Evolutionary conservation across 2,888 invertebrate species (phyloP), one percentile per base, ranked within the genome.

Genomic region (Drosophila meridiana): DNA sequence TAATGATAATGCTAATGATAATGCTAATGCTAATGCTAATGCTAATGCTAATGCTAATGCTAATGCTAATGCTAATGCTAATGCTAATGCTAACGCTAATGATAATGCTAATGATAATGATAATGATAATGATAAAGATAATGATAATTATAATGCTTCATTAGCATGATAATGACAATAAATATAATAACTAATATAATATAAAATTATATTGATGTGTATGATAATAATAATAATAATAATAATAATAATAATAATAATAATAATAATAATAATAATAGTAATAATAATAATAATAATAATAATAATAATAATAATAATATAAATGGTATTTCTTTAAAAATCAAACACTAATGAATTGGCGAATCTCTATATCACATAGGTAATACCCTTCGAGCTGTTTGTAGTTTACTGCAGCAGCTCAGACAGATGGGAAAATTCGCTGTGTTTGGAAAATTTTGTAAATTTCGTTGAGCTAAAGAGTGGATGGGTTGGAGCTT

Each of bases 341-440:
- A 14, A 40, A 20, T 43, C 42, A n/a, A 20, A 7, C 40, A 1
- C 40, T 42, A 42, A 9, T 20, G 20, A 43, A 43, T 43, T 14
- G 47, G 3, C 7, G 6, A 28, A 7, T 3, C 13, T 6, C 13
- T 14, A 4, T 7, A 30, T 1, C 26, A 64, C 26, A 32, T 20
- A 1, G 1, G 1, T 0, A 30, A 34, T 11, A 47, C 32, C 11
- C 26, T 4, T 4, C 1, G 7, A n/a, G 1, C 40, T n/a, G 0
- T 30, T 2, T 38, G 8, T 5, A 13, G 68, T 4, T 43, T 20
- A 38, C 20, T 4, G 32, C 11, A 26, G 5, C 28, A 53, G 40
- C 32, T n/a, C n/a, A 1, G n/a, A 2, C 26, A 40, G n/a, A 36
- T 66, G 66, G 48, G 65, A 11, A 67, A 73, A 78, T 77, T 63